Percentiles rank a stretch among this genome's conserved stretches.
Conservation (phyloP, 2,113 vertebrate genomes). For the Coturnix japonica region DNA sequence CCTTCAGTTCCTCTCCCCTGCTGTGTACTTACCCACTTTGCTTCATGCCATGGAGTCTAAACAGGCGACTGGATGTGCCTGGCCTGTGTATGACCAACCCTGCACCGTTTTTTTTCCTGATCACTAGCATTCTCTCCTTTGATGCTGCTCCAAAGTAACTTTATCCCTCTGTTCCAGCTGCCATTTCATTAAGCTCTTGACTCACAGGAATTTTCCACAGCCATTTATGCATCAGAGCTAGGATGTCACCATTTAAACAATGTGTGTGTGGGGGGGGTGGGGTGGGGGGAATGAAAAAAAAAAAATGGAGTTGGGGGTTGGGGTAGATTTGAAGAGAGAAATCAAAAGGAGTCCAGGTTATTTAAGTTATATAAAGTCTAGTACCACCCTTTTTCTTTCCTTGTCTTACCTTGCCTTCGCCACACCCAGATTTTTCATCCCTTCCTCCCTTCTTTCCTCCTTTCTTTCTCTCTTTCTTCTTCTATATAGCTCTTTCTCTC, state of each 20-base stretch:
- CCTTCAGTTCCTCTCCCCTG: neutral
- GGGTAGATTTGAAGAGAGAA: slow-evolving; percentile 27
- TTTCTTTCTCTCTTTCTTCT: neutral
- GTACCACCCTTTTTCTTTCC: neutral
- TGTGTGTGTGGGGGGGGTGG: neutral
- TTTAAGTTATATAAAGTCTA: slow-evolving; percentile 56
- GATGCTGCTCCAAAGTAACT: slow-evolving; percentile 80
- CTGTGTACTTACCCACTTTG: slow-evolving; percentile 37
- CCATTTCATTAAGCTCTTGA: slow-evolving; percentile 76
- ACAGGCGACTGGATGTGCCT: slow-evolving; percentile 68
- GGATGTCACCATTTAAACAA: slow-evolving; percentile 77
- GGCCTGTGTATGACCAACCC: slow-evolving; percentile 61
- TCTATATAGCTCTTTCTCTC: no score
- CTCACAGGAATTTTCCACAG: slow-evolving; percentile 78
- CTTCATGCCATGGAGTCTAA: slow-evolving; percentile 39
- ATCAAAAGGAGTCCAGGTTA: slow-evolving; percentile 63
- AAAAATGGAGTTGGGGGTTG: neutral
- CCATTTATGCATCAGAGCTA: slow-evolving; percentile 76
- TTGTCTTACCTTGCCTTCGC: neutral
- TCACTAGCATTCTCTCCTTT: slow-evolving; percentile 57
- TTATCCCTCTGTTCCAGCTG: slow-evolving; percentile 80
- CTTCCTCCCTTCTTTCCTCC: no score
- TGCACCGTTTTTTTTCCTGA: slow-evolving; percentile 62
- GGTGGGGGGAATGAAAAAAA: no score
- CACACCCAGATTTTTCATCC: neutral